Base-by-base conservation (phyloP, 1,140 invertebrate species). In the Cataglyphis hispanica region DNA sequence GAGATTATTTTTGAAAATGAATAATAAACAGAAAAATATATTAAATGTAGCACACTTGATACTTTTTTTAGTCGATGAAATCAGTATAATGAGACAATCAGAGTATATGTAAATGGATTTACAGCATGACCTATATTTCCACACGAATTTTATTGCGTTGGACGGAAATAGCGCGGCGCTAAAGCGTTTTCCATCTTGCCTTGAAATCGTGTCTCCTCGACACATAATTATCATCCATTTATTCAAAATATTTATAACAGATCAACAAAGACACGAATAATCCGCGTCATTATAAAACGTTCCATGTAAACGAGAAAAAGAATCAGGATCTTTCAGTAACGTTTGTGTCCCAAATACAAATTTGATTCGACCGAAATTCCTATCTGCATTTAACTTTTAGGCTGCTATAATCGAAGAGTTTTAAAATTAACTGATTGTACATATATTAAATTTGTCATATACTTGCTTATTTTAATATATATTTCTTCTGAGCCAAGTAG, bases 81-180 rank as follows among this genome's bases (percentile, higher is more conserved):
- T 83, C 13, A 56, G 7, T 10, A 7, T 60, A 63, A 34, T 25
- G 8, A 69, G 16, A 84, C 50, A 81, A 80, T 80, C 75, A 46
- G 53, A 43, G 58, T 85, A 50, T 50, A 50, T 19, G 46, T 50
- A 50, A 5, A 43, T 25, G 50, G 16, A 81, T 69, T 69, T 56
- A 85, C 66, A 83, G 78, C 84, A 63, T 60, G 89, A 89, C 89
- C 91, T 90, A 89, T 87, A 91, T 91, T 83, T 86, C 40, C 40
- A 50, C n/a, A 31, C 40, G 67, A 86, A 91, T 89, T 92, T 91
- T 88, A 81, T 84, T 87, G 81, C 86, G 78, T 64, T 80, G 31
- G 53, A 88, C 83, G 72, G 74, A 91, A 92, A 88, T 92, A 91
- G 87, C 75, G 11, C 84, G 87, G 86, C 90, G 88, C 89, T 88